Percentiles rank a stretch among this genome's conserved stretches.
Evolutionary conservation across 2,797 vertebrate species (phyloP).

Genomic region (Enoplosus armatus): DNA sequence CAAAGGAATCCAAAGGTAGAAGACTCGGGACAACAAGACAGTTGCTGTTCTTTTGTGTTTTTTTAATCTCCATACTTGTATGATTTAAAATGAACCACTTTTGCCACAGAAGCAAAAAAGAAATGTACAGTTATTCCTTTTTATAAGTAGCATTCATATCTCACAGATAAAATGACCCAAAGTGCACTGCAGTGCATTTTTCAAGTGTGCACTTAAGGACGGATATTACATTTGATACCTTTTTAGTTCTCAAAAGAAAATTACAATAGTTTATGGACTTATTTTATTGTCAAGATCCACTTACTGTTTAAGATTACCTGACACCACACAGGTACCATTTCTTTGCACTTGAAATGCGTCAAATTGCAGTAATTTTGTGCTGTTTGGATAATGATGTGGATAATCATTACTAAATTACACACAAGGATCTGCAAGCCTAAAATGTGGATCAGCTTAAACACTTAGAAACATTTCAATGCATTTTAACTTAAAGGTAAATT

Average conservation of each 20-base stretch:
- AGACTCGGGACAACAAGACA: conserved; percentile 49
- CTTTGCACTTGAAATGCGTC: conserved; percentile 66
- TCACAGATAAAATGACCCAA: conserved; percentile 44
- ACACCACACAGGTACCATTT: conserved; percentile 34
- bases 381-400: conserved; percentile 54
- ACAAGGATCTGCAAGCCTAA: conserved; percentile 12
- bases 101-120: conserved; percentile 62
- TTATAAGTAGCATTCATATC: conserved; percentile 64
- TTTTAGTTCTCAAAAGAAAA: conserved; percentile 37
- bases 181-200: conserved; percentile 55
- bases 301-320: conserved; percentile 47
- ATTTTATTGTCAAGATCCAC: conserved; percentile 42
- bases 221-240: conserved; percentile 28
- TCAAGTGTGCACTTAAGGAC: conserved; percentile 38
- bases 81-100: conserved; percentile 60
- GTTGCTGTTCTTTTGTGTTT: conserved; percentile 25
- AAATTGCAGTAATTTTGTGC: conserved; percentile 63
- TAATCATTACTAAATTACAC: conserved; percentile 41
- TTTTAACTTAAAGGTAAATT: conserved; percentile 68
- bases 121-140: conserved; percentile 62
- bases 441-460: conserved; percentile 27
- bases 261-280: conserved; percentile 30
- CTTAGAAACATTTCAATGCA: conserved; percentile 48
- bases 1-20: conserved; percentile 73
- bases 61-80: conserved; percentile 47